Evolutionary conservation across 2,797 vertebrate genomes (phyloP), one percentile per base, ranked within the genome.

Genomic region (Micrastur ruficollis): DNA sequence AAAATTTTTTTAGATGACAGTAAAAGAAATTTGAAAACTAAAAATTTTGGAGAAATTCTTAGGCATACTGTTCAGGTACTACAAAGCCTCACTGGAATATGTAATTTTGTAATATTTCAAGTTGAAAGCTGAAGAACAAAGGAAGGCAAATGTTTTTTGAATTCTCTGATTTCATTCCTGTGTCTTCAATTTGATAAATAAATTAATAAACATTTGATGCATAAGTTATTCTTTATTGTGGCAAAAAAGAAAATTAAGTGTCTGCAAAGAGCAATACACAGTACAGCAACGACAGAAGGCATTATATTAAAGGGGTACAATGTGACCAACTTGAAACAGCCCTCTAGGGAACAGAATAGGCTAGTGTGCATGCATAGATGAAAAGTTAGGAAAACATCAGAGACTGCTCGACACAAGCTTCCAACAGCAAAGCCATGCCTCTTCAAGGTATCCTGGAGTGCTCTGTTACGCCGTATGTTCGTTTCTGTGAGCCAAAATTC

Each of bases 121-220:
- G 34, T 23, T 72, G 62, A 88, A 92, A 86, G 44, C 11, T 82
- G 50, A 91, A 89, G 84, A 87, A 89, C 36, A 95, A 95, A 94
- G 23, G 17, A 93, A 94, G 76, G 59, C 34, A 93, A 93, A 92
- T 92, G 18, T 78, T 26, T 88, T 74, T 40, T 50, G 32, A 89
- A 95, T 59, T 59, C 40, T 92, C 56, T 72, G 19, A 76, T 68
- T 71, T 82, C 66, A 68, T n/a, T 81, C 9, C 9, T 70, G 2
- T 34, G 47, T 84, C 25, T 92, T 91, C 63, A 90, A 53, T 42
- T 44, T 47, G 18, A 63, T 42, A 92, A 89, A 83, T 74, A 85
- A 90, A 75, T 83, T 88, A 65, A 93, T 68, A 72, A 92, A 81
- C 6, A 53, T 58, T 92, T 63, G 65, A n/a, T 50, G 49, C 27